A percentile compares a stretch with the other conserved stretches of the same genome.
Conservation (phyloP, 2,888 invertebrate genomes). For the Melolontha melolontha region DNA sequence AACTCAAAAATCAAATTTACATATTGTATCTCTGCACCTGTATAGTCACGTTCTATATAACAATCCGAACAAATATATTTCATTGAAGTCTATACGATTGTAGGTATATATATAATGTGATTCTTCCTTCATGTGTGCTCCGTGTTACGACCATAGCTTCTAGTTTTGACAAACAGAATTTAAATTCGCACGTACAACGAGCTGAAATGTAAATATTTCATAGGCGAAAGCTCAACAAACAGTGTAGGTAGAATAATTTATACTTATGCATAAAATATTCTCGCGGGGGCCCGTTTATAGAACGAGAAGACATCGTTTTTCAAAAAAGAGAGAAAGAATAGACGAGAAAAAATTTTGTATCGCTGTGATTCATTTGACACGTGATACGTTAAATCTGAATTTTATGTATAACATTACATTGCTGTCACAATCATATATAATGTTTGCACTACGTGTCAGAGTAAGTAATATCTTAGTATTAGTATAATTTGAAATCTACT, state of each 20-base stretch:
- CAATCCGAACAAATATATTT: conserved; percentile 28
- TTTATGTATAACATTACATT: conserved; percentile 21
- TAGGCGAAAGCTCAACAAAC: conserved; percentile 55
- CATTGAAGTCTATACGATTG: conserved; percentile 33
- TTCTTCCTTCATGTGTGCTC: conserved; percentile 5
- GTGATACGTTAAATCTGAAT: conserved; percentile 22
- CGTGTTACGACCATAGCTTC: conserved; percentile 44
- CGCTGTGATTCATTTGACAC: conserved; percentile 38
- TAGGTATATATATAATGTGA: conserved; percentile 14
- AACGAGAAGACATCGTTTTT: conserved; percentile 38
- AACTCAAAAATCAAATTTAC: conserved; percentile 24
- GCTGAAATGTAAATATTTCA: conserved; percentile 59
- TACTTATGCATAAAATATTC: conserved; percentile 56
- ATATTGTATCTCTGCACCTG: conserved; percentile 13
- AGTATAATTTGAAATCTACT: too few species aligned
- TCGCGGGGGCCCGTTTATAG: conserved; percentile 39
- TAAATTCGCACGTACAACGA: conserved; percentile 56
- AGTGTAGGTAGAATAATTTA: conserved; percentile 57
- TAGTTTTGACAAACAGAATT: conserved; percentile 59
- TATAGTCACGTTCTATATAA: conserved; percentile 27
- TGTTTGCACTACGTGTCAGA: not conserved
- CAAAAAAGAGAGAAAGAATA: conserved; percentile 7
- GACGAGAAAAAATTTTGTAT: conserved; percentile 8
- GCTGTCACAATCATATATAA: conserved; percentile 22
- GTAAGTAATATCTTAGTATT: too few species aligned